Percentiles rank a stretch among this genome's conserved stretches.
Conservation (phyloP, 2,888 invertebrate genomes). For the Euspilapteryx auroguttella region DNA sequence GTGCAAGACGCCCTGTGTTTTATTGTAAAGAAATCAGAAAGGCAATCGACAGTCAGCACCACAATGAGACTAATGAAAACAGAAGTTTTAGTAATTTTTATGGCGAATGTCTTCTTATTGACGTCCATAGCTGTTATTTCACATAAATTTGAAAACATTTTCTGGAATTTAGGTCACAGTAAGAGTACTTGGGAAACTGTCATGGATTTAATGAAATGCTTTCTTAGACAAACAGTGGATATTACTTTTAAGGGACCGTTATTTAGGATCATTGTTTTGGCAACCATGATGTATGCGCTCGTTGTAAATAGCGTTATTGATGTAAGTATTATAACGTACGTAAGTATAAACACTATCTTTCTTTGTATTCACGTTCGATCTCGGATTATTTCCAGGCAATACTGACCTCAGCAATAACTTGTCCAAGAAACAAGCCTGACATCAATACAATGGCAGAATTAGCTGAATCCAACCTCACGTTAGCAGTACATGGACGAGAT, state of each 20-base stretch:
- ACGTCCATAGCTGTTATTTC: constrained; percentile 20
- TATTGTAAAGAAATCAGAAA: constrained; percentile 46
- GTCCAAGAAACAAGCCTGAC: constrained; percentile 30
- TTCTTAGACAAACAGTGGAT: constrained; percentile 39
- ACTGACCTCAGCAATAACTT: constrained; percentile 39
- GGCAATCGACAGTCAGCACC: constrained; percentile 48
- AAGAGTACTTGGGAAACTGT: constrained; percentile 19
- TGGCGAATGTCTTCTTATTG: constrained; percentile 20
- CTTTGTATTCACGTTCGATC: no score
- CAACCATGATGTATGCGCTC: constrained; percentile 37
- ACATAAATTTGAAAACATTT: constrained; percentile 22
- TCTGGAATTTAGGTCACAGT: constrained; percentile 18
- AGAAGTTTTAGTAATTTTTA: constrained; percentile 23
- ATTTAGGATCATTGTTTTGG: constrained; percentile 25
- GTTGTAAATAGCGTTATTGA: constrained; percentile 42
- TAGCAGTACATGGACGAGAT: constrained; percentile 35
- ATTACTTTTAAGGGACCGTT: constrained; percentile 31
- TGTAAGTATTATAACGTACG: no score
- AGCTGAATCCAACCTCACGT: constrained; percentile 22
- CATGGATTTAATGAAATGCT: constrained; percentile 36
- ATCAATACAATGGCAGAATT: constrained; percentile 23
- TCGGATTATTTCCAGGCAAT: constrained; percentile 47
- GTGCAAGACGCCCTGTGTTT: constrained; percentile 59
- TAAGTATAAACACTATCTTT: no score
- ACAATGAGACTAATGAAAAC: constrained; percentile 29